Conservation (phyloP, 1,140 invertebrate genomes). For the Aphaenogaster ashmeadi region DNA sequence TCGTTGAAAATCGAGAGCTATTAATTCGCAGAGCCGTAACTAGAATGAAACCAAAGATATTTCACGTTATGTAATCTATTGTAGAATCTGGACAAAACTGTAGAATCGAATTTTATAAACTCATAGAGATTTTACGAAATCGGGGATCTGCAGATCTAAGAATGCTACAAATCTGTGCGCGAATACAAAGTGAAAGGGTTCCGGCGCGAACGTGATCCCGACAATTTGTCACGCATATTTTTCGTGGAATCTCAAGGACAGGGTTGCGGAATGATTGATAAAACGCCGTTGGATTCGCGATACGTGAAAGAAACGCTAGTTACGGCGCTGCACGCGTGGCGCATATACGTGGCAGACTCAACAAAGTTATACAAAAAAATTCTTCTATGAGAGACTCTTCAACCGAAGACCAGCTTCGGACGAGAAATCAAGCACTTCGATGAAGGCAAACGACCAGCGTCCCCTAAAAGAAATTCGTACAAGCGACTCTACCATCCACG, state of each 20-base stretch:
- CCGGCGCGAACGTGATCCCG: neutral
- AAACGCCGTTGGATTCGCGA: neutral
- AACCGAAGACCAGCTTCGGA: slow-evolving; percentile 72
- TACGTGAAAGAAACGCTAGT: slow-evolving; percentile 27
- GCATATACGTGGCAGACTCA: slow-evolving; percentile 47
- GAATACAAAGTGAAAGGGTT: slow-evolving; percentile 2
- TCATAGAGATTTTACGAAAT: neutral
- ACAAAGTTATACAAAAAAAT: slow-evolving; percentile 63
- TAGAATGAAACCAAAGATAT: slow-evolving; percentile 16
- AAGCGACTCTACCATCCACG: slow-evolving; percentile 36
- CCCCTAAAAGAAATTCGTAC: slow-evolving; percentile 49
- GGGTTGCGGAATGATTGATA: neutral
- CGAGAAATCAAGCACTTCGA: slow-evolving; percentile 59
- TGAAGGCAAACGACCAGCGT: slow-evolving; percentile 73
- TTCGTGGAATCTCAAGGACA: neutral
- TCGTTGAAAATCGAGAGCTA: slow-evolving; percentile 56
- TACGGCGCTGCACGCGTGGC: slow-evolving; percentile 47
- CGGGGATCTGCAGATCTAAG: neutral
- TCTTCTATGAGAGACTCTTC: slow-evolving; percentile 33
- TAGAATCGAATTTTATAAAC: neutral
- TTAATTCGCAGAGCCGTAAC: slow-evolving; percentile 55
- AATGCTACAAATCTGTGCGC: neutral
- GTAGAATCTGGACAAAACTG: neutral
- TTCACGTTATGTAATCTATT: neutral
- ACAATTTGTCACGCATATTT: slow-evolving; percentile 2